These are phyloP conservation scores for Buathra laborator DNA, from an alignment of 2,888 invertebrate genomes.

Conservation along the genomic window DNA sequence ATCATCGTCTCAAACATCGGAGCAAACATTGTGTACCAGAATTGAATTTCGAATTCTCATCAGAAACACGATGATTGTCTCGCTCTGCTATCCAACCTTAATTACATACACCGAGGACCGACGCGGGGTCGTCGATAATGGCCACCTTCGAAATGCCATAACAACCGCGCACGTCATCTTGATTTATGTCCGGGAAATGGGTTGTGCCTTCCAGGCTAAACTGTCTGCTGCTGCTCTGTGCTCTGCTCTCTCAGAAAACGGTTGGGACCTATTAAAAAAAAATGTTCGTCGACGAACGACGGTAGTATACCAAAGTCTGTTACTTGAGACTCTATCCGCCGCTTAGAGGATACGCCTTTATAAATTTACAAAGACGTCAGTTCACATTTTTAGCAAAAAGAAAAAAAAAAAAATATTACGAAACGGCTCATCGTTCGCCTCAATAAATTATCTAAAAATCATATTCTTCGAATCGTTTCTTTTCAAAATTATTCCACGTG, in stretches of 20 bases:
- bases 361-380: slow-evolving; percentile 52
- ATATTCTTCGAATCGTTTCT: slow-evolving; percentile 22
- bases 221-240: slow-evolving; percentile 72
- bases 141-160: slow-evolving; percentile 81
- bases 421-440: background rate
- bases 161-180: slow-evolving; percentile 79
- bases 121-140: slow-evolving; percentile 80
- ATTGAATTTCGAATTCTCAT: slow-evolving; percentile 82
- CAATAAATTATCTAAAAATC: slow-evolving; percentile 49
- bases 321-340: slow-evolving; percentile 33
- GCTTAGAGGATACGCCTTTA: slow-evolving; percentile 52
- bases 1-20: slow-evolving; percentile 36
- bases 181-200: slow-evolving; percentile 84
- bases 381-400: slow-evolving; percentile 44
- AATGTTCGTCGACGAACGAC: slow-evolving; percentile 16
- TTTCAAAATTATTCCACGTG: slow-evolving; percentile 40
- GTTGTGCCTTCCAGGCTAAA: slow-evolving; percentile 82
- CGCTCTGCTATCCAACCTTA: slow-evolving; percentile 78
- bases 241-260: slow-evolving; percentile 75
- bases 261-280: slow-evolving; percentile 74
- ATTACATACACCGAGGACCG: slow-evolving; percentile 77
- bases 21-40: slow-evolving; percentile 59
- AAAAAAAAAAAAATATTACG: background rate
- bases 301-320: slow-evolving; percentile 32
- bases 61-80: slow-evolving; percentile 78